phyloP scores from a whole-genome alignment of 2,888 invertebrate species.

The Microplitis deprimator region DNA sequence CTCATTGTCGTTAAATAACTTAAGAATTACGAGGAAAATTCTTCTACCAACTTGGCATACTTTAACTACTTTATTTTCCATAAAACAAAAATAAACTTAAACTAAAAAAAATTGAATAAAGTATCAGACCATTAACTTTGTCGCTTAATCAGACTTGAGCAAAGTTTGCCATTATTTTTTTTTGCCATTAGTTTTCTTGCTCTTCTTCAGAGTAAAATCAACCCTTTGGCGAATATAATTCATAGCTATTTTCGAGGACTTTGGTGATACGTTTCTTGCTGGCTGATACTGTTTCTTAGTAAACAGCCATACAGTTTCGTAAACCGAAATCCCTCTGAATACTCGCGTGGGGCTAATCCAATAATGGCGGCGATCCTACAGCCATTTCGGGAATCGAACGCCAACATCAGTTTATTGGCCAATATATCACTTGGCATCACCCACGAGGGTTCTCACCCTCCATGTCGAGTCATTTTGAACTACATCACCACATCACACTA shows the following conservation, averaged over 20 bases:
- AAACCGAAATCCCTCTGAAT: slow-evolving; percentile 30
- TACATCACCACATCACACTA: slow-evolving; percentile 48
- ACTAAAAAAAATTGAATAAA: slow-evolving; percentile 9
- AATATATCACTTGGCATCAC: slow-evolving; percentile 65
- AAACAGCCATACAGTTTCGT: slow-evolving; percentile 20
- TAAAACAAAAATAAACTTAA: neutral
- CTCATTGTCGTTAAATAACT: slow-evolving; percentile 23
- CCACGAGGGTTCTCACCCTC: slow-evolving; percentile 51
- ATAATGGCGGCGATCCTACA: slow-evolving; percentile 66
- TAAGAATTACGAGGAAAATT: slow-evolving; percentile 44
- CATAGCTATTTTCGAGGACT: slow-evolving; percentile 27
- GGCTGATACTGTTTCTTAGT: slow-evolving; percentile 28
- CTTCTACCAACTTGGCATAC: slow-evolving; percentile 13
- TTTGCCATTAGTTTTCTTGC: slow-evolving; percentile 13
- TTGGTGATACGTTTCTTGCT: slow-evolving; percentile 34
- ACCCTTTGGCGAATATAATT: slow-evolving; percentile 36
- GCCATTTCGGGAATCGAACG: slow-evolving; percentile 66
- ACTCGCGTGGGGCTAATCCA: slow-evolving; percentile 59
- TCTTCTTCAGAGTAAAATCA: slow-evolving; percentile 18
- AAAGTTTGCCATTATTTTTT: slow-evolving; percentile 28
- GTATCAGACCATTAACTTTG: slow-evolving; percentile 21
- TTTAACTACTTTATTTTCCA: slow-evolving; percentile 8
- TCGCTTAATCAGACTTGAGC: slow-evolving; percentile 29
- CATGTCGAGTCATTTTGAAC: slow-evolving; percentile 30
- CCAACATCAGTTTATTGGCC: slow-evolving; percentile 68